These are phyloP conservation scores for Meteorus sp. DNA, from an alignment of 1,140 invertebrate genomes.

Conservation along the genomic window DNA sequence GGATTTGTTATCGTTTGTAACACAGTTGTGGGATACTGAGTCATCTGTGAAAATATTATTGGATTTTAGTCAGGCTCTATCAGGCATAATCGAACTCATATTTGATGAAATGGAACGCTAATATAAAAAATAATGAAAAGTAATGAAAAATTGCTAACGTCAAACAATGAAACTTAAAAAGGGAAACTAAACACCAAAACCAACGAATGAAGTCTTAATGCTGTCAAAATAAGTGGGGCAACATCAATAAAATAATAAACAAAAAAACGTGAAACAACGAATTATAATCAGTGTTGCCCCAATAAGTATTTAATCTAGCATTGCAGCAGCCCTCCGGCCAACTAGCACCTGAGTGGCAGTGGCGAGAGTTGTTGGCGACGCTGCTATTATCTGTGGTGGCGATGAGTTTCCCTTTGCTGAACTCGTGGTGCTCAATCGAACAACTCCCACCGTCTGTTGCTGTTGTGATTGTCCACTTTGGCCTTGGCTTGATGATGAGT, in stretches of 20 bases:
- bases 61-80: slow-evolving; percentile 18
- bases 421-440: slow-evolving; percentile 65
- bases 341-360: slow-evolving; percentile 72
- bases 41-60: too few species aligned
- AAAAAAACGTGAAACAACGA: background rate
- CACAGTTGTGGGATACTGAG: slow-evolving; percentile 86
- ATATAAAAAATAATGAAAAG: slow-evolving; percentile 23
- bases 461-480: slow-evolving; percentile 43
- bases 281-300: background rate
- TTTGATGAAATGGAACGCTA: slow-evolving; percentile 10
- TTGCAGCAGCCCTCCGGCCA: slow-evolving; percentile 41
- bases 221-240: background rate
- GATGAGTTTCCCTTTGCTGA: slow-evolving; percentile 60
- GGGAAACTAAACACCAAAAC: slow-evolving; percentile 56
- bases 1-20: slow-evolving; percentile 95
- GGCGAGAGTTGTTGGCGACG: slow-evolving; percentile 63
- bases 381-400: slow-evolving; percentile 61
- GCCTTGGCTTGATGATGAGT: slow-evolving; percentile 46
- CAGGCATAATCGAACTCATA: too few species aligned
- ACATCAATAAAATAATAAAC: background rate
- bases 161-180: slow-evolving; percentile 50
- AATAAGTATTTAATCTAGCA: background rate
- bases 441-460: slow-evolving; percentile 65
- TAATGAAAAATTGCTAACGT: slow-evolving; percentile 1
- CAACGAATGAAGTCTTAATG: slow-evolving; percentile 32